phyloP scores from a whole-genome alignment of 2,797 vertebrate genomes.

The Scyliorhinus canicula region DNA sequence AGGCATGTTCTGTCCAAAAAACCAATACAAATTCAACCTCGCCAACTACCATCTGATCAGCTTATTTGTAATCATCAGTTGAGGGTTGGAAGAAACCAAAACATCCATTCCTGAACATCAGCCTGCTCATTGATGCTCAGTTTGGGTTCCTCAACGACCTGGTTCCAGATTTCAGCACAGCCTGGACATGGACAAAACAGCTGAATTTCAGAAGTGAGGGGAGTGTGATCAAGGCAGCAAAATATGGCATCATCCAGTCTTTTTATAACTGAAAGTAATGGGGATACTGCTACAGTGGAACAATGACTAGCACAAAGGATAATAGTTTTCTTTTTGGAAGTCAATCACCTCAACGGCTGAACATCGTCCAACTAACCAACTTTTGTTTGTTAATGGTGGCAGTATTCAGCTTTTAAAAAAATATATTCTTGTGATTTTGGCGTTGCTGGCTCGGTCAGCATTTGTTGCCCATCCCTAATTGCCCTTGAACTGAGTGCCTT shows the following conservation, averaged over 20 bases:
- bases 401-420: not conserved
- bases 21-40: not conserved
- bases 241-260: no score
- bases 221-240: not conserved
- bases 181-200: not conserved
- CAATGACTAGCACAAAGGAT: not conserved
- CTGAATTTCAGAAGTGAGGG: no score
- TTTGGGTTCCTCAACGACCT: not conserved
- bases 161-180: not conserved
- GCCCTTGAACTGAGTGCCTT: no score
- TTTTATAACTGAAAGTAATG: not conserved
- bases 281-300: not conserved
- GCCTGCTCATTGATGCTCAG: not conserved
- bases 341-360: not conserved
- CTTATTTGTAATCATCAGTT: no score
- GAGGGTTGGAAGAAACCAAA: not conserved
- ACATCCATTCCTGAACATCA: not conserved
- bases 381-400: not conserved
- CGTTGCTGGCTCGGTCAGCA: no score
- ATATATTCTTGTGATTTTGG: no score
- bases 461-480: no score
- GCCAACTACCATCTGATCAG: not conserved
- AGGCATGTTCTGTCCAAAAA: not conserved
- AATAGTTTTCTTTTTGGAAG: not conserved
- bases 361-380: no score